Percentiles rank a stretch among this genome's conserved stretches.
Evolutionary conservation across 2,797 vertebrate genomes (phyloP).

Genomic region (Myotis planiceps): DNA sequence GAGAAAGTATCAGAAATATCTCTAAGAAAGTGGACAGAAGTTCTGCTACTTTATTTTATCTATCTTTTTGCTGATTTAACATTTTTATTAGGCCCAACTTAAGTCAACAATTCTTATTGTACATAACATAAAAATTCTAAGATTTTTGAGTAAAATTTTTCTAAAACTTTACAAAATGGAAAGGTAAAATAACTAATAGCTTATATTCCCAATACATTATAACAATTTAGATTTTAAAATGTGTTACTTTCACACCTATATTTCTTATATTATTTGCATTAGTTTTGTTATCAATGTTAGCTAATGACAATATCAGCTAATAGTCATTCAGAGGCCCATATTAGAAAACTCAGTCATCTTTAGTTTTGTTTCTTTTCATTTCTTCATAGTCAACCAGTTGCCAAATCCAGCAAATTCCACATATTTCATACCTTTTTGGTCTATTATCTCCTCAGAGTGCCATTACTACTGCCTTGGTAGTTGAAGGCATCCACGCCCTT

Average conservation of each 20-base stretch:
- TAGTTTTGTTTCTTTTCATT: not conserved
- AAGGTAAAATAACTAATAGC: not conserved
- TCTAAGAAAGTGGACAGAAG: not conserved
- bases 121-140: not conserved
- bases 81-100: not conserved
- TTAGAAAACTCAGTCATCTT: not conserved
- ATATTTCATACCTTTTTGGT: not conserved
- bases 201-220: not conserved
- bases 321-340: not conserved
- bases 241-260: not conserved
- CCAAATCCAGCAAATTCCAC: not conserved
- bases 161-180: not conserved
- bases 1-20: not conserved
- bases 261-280: not conserved
- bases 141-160: not conserved
- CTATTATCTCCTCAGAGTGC: not conserved
- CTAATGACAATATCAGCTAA: not conserved
- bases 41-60: not conserved
- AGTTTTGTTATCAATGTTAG: not conserved
- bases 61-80: not conserved
- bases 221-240: not conserved
- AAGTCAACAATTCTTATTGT: not conserved
- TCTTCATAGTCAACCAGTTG: not conserved
- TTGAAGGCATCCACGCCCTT: not conserved
- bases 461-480: not conserved